Evolutionary conservation across 2,888 invertebrate species (phyloP), one percentile per base, ranked within the genome.

Genomic region (Lepidocyrtoides sp.): DNA sequence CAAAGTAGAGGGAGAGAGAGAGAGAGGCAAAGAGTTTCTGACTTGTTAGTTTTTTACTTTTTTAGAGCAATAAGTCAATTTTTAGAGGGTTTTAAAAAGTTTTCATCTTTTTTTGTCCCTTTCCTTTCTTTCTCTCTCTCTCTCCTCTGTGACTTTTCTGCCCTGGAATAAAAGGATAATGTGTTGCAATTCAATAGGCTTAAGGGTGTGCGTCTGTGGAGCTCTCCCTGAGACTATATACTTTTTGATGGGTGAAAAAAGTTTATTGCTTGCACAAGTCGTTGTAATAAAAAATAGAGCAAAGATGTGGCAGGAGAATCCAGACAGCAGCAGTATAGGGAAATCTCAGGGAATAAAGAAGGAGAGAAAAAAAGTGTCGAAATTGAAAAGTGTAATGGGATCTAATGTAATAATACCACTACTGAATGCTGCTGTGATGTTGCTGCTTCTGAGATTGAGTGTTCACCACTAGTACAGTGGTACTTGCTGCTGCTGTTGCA

Each of bases 51-150:
- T 81, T 83, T 60, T 69, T 66, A 51, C 26, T 66, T 81, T 69
- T 81, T 66, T 17, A 17, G 66, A 86, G 86, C 86, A 86, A 86
- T 86, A 86, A 86, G 86, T 86, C 86, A 86, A 86, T 86, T 86
- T 86, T 86, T 75, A 86, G 86, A 86, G 77, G 86, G 86, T 86
- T 86, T 85, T 77, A 63, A 86, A 86, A 86, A 86, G 75, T 77
- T 77, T 77, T 77, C 77, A 77, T 77, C 77, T 72, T 72, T 36
- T 77, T 23, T 77, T 51, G 51, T 32, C 17, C 32, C 23, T 54
- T 29, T 23, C 17, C 77, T 77, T n/a, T 48, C 29, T 32, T n/a
- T 48, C 26, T 51, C 14, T 54, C 23, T 75, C 3, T 4, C 36
- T 36, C n/a, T n/a, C n/a, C 14, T 41, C 48, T 77, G 77, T 77